Conservation (phyloP, 2,113 vertebrate genomes). For the Ahaetulla prasina region DNA sequence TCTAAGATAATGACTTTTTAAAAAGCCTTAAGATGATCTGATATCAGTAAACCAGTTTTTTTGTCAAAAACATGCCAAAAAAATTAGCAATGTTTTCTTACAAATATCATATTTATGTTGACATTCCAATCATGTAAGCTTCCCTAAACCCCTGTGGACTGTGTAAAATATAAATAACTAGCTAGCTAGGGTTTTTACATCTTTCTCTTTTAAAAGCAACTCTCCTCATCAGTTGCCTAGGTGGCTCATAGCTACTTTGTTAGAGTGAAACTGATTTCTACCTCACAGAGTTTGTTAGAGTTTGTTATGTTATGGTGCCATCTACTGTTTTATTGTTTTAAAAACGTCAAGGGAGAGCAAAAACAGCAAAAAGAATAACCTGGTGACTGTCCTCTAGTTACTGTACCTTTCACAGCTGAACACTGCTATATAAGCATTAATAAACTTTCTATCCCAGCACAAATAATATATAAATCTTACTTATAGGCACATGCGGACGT, state of each 20-base stretch:
- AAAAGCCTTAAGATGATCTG: neutral
- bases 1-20: neutral
- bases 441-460: neutral
- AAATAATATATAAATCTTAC: neutral
- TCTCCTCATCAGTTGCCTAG: constrained; percentile 17
- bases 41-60: neutral
- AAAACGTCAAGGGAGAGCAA: neutral
- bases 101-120: neutral
- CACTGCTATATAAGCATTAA: neutral
- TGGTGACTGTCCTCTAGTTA: neutral
- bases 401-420: neutral
- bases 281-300: neutral
- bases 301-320: constrained; percentile 66
- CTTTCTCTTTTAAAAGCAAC: constrained; percentile 21
- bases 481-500: neutral
- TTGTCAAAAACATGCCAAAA: neutral
- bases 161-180: neutral
- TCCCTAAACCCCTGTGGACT: neutral
- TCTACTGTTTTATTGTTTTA: constrained; percentile 60
- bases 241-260: constrained; percentile 4
- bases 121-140: neutral
- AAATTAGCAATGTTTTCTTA: neutral
- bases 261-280: neutral
- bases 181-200: constrained; percentile 31
- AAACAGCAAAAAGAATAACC: neutral